Percentiles rank a stretch among this genome's conserved stretches.
Evolutionary conservation across 2,888 invertebrate genomes (phyloP).

Genomic region (Agrilus mali): DNA sequence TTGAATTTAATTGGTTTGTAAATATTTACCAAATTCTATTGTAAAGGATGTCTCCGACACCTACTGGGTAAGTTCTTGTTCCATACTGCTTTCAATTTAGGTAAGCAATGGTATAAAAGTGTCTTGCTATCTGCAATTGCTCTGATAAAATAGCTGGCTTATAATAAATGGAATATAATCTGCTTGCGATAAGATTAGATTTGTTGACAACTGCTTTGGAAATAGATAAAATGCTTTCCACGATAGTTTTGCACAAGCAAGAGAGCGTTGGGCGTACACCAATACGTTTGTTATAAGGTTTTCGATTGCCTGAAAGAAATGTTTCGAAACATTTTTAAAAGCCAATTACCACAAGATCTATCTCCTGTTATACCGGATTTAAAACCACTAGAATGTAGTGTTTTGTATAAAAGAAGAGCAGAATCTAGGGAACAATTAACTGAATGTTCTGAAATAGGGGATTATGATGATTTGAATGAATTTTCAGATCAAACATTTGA

Average conservation of each 20-base stretch:
- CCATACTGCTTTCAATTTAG: too few species aligned
- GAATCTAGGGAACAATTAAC: slow-evolving; percentile 19
- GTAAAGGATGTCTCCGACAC: slow-evolving; percentile 6
- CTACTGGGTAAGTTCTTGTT: too few species aligned
- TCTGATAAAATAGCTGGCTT: too few species aligned
- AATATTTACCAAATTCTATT: neutral
- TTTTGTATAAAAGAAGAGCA: slow-evolving; percentile 22
- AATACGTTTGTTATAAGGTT: neutral
- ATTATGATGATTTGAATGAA: slow-evolving; percentile 19
- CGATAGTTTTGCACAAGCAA: neutral
- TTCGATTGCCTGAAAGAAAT: neutral
- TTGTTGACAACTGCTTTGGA: too few species aligned
- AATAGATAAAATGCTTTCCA: neutral
- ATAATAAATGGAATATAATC: too few species aligned
- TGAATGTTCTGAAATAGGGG: slow-evolving; percentile 13
- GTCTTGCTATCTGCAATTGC: too few species aligned
- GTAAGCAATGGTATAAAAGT: too few species aligned
- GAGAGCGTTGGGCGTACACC: neutral
- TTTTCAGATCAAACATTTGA: slow-evolving; percentile 7
- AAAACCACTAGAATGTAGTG: slow-evolving; percentile 21
- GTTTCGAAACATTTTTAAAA: slow-evolving; percentile 6
- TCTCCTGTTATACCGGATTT: slow-evolving; percentile 26
- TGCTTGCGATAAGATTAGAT: too few species aligned
- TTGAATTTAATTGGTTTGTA: neutral
- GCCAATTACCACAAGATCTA: slow-evolving; percentile 17